Conservation (phyloP, 1,140 invertebrate genomes). For the Platyscapa corneri region DNA sequence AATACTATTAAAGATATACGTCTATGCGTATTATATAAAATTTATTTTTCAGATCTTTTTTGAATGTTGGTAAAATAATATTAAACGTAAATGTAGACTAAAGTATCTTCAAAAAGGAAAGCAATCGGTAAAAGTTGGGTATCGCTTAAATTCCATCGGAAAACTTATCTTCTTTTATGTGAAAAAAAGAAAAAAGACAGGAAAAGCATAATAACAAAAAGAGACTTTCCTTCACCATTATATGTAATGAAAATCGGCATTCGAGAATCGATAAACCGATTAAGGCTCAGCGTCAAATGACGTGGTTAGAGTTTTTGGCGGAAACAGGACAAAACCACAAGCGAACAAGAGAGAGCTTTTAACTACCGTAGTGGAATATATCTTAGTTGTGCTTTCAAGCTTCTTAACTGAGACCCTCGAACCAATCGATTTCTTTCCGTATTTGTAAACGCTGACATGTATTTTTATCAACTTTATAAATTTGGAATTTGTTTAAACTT, state of each 20-base stretch:
- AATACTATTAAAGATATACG: too few species aligned
- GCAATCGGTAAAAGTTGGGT: background rate
- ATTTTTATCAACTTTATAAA: background rate
- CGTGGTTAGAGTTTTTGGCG: conserved; percentile 36
- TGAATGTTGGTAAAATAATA: background rate
- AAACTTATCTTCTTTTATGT: background rate
- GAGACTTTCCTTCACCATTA: background rate
- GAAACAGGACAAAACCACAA: conserved; percentile 26
- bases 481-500: too few species aligned
- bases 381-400: background rate
- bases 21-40: too few species aligned
- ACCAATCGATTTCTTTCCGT: background rate
- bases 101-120: too few species aligned
- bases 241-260: conserved; percentile 53
- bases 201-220: conserved; percentile 2
- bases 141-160: background rate
- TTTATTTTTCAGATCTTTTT: too few species aligned
- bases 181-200: background rate
- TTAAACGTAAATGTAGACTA: too few species aligned
- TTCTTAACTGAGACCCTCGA: background rate
- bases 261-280: conserved; percentile 55
- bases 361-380: conserved; percentile 6
- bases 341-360: conserved; percentile 17
- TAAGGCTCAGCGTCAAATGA: conserved; percentile 7
- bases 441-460: background rate